phyloP scores from a whole-genome alignment of 1,140 invertebrate genomes.

The Drosophila ironensis region DNA sequence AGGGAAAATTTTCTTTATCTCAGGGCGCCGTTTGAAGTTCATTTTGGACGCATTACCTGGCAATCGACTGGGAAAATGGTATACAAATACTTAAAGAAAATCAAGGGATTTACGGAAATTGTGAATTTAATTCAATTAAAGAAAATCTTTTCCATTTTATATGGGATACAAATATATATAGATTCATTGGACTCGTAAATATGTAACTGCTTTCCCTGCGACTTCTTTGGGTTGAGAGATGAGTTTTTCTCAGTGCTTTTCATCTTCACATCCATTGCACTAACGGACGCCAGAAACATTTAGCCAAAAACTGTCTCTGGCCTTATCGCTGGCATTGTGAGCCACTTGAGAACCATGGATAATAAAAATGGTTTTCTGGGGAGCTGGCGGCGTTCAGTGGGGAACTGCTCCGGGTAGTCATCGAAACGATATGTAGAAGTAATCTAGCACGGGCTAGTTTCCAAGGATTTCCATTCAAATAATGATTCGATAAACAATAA shows the following conservation, averaged over 20 bases:
- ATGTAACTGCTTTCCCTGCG: too few species aligned
- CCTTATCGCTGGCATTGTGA: slow-evolving; percentile 22
- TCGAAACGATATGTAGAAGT: not conserved
- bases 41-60: slow-evolving; percentile 71
- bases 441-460: slow-evolving; percentile 26
- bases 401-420: not conserved
- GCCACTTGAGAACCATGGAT: slow-evolving; percentile 30
- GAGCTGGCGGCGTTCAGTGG: not conserved
- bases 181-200: too few species aligned
- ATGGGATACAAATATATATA: too few species aligned
- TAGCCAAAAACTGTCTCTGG: slow-evolving; percentile 43
- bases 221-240: not conserved
- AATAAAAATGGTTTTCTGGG: slow-evolving; percentile 5
- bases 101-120: not conserved
- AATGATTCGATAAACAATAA: slow-evolving; percentile 15
- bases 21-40: slow-evolving; percentile 68
- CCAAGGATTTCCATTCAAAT: slow-evolving; percentile 9
- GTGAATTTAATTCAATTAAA: too few species aligned
- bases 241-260: slow-evolving; percentile 4
- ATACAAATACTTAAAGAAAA: slow-evolving; percentile 2
- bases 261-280: slow-evolving; percentile 25
- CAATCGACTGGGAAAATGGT: slow-evolving; percentile 67
- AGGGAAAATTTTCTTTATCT: slow-evolving; percentile 33
- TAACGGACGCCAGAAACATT: slow-evolving; percentile 77
- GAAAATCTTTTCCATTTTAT: too few species aligned